A percentile compares a stretch with the other conserved stretches of the same genome.
phyloP scores from a whole-genome alignment of 1,140 invertebrate species.

The Sitobion miscanthi region DNA sequence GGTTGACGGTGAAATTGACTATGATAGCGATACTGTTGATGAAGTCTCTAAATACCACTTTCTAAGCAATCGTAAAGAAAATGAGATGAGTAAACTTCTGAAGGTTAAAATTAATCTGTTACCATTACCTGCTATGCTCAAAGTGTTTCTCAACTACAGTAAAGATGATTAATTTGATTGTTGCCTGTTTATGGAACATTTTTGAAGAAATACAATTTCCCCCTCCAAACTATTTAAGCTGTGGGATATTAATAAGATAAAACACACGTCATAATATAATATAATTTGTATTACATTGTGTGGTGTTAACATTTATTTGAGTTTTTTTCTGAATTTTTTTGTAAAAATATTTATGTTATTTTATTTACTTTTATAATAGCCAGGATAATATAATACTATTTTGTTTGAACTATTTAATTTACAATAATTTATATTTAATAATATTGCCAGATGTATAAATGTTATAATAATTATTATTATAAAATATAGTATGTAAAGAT shows the following conservation, averaged over 20 bases:
- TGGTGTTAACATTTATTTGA: background rate
- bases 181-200: background rate
- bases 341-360: background rate
- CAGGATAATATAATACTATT: background rate
- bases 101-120: conserved; percentile 24
- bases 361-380: background rate
- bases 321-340: background rate
- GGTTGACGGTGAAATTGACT: background rate
- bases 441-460: background rate
- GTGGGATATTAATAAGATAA: background rate
- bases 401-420: too few species aligned
- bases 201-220: background rate
- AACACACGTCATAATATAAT: background rate
- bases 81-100: background rate
- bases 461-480: background rate
- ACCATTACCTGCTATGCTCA: background rate
- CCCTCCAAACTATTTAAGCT: background rate
- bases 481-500: background rate
- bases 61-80: background rate
- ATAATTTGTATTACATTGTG: background rate
- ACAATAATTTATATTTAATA: too few species aligned
- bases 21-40: background rate
- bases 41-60: background rate
- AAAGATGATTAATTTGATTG: background rate
- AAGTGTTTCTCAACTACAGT: background rate